These are phyloP conservation scores for Hanleya hanleyi DNA, from an alignment of 2,888 invertebrate genomes.

Conservation along the genomic window DNA sequence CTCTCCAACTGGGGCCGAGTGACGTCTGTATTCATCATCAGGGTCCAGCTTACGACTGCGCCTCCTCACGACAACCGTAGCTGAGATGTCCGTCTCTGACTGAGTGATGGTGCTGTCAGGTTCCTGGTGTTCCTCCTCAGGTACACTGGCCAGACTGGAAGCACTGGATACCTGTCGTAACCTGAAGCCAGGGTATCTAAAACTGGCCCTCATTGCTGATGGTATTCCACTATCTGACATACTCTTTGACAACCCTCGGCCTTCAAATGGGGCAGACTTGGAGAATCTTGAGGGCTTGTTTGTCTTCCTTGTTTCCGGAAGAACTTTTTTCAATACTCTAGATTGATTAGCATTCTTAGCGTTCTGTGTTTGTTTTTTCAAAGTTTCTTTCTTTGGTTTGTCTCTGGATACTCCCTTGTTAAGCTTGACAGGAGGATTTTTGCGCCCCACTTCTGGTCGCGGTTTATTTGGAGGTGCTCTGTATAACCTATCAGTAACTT, in stretches of 20 bases:
- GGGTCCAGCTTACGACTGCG: slow-evolving; percentile 39
- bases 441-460: background rate
- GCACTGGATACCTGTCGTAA: slow-evolving; percentile 40
- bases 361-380: too few relatives aligned
- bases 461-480: background rate
- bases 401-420: background rate
- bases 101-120: slow-evolving; percentile 1
- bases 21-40: slow-evolving; percentile 51
- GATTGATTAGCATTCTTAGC: background rate
- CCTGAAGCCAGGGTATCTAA: background rate
- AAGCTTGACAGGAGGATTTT: background rate
- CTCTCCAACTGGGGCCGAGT: slow-evolving; percentile 57
- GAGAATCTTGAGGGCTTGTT: background rate
- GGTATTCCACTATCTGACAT: background rate
- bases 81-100: slow-evolving; percentile 33
- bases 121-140: slow-evolving; percentile 49
- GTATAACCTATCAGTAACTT: slow-evolving; percentile 12
- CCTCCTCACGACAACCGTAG: slow-evolving; percentile 40
- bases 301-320: background rate
- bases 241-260: background rate
- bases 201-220: background rate
- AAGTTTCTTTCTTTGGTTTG: background rate
- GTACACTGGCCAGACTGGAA: slow-evolving; percentile 62
- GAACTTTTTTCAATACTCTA: background rate
- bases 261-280: background rate